Conservation (phyloP, 2,797 vertebrate species). For the Amazona ochrocephala region DNA sequence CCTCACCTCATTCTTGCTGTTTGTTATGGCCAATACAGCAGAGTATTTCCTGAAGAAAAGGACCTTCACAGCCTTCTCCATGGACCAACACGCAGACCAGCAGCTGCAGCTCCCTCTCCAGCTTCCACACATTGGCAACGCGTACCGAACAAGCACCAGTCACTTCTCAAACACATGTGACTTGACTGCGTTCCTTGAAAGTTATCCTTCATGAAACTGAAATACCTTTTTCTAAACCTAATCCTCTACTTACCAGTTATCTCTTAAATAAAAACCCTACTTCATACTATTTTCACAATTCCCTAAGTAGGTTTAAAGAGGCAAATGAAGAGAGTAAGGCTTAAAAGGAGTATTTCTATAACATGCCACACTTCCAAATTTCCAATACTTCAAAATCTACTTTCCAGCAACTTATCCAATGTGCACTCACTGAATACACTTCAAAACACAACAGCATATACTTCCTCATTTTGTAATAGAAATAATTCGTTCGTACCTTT, state of each 20-base stretch:
- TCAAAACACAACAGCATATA: background rate
- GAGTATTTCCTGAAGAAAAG: background rate
- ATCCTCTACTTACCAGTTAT: background rate
- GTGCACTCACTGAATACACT: background rate
- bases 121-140: rapidly evolving
- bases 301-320: background rate
- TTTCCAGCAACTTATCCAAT: background rate
- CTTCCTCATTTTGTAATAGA: background rate
- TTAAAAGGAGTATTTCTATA: background rate
- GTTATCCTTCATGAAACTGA: background rate
- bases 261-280: background rate
- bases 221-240: background rate
- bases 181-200: background rate
- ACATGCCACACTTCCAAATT: background rate
- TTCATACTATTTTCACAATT: background rate
- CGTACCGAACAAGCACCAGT: background rate
- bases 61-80: background rate
- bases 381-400: background rate
- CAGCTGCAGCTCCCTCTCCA: rapidly evolving
- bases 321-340: background rate
- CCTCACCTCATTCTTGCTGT: background rate
- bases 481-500: background rate
- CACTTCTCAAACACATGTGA: rapidly evolving
- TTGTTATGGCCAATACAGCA: background rate
- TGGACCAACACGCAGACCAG: rapidly evolving